Percentiles rank a stretch among this genome's conserved stretches.
Conservation (phyloP, 2,888 invertebrate species). For the Autographa gamma region DNA sequence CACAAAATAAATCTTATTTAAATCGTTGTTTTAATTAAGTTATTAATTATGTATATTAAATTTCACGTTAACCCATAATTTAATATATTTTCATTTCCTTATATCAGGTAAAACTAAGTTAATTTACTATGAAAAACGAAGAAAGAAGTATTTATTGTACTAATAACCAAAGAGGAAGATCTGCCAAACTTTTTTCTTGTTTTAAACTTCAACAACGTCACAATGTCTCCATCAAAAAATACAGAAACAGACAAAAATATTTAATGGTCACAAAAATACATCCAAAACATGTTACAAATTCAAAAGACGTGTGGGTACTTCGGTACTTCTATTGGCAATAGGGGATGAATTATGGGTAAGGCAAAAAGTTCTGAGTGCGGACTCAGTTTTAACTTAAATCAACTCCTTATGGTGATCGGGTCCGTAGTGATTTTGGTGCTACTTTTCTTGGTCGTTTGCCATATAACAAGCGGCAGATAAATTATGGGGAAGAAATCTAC, state of each 20-base stretch:
- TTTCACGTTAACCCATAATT: neutral
- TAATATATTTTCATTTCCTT: neutral
- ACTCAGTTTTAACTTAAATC: conserved; percentile 74
- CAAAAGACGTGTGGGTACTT: conserved; percentile 20
- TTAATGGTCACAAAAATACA: conserved; percentile 15
- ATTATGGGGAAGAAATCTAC: conserved; percentile 54
- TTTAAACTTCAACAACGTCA: conserved; percentile 42
- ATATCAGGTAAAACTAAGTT: neutral
- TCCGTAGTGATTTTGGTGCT: conserved; percentile 76
- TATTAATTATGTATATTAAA: neutral
- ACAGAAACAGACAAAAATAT: conserved; percentile 9
- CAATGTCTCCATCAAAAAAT: conserved; percentile 32
- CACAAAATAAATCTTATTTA: neutral
- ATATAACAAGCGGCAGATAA: conserved; percentile 73
- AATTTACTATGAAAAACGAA: too few species aligned
- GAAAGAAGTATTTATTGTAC: conserved; percentile 24
- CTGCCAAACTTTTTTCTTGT: conserved; percentile 27
- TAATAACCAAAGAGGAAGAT: conserved; percentile 18
- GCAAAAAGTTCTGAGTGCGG: conserved; percentile 47
- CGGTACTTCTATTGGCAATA: conserved; percentile 50
- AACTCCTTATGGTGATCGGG: conserved; percentile 77
- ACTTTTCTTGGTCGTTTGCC: conserved; percentile 77
- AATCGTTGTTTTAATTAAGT: neutral
- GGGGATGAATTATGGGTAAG: conserved; percentile 59
- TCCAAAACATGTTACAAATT: conserved; percentile 15